Conservation (phyloP, 2,113 vertebrate genomes). For the Mustelus asterias region DNA sequence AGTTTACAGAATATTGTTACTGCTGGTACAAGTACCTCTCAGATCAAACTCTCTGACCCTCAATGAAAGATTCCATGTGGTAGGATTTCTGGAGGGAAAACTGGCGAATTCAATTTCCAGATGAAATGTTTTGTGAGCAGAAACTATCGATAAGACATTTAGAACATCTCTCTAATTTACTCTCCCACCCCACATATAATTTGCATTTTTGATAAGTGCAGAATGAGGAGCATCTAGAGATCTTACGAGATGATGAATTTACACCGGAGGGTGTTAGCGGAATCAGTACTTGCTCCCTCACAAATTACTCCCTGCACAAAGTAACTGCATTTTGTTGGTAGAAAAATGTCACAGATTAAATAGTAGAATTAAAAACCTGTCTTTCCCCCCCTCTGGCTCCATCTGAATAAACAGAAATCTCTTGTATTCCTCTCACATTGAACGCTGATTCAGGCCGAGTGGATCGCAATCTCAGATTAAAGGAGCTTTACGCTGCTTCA, state of each 20-base stretch:
- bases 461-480: conserved; percentile 16
- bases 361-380: background rate
- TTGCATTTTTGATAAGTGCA: background rate
- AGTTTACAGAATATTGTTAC: background rate
- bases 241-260: too few relatives aligned
- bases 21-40: background rate
- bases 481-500: conserved; percentile 1
- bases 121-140: background rate
- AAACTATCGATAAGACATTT: background rate
- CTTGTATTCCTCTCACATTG: background rate
- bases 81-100: background rate
- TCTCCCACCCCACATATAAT: background rate
- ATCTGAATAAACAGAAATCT: conserved; percentile 29
- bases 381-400: background rate
- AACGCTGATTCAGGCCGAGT: background rate
- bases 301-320: background rate
- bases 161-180: background rate
- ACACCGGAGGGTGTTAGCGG: too few relatives aligned
- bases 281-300: background rate
- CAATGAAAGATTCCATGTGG: background rate
- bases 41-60: background rate
- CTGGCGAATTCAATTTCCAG: background rate
- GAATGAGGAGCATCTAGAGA: background rate
- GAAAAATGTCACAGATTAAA: too few relatives aligned
- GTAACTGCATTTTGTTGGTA: background rate